These are phyloP conservation scores for Chymomyza procnemis DNA, from an alignment of 2,888 invertebrate species.

Conservation along the genomic window DNA sequence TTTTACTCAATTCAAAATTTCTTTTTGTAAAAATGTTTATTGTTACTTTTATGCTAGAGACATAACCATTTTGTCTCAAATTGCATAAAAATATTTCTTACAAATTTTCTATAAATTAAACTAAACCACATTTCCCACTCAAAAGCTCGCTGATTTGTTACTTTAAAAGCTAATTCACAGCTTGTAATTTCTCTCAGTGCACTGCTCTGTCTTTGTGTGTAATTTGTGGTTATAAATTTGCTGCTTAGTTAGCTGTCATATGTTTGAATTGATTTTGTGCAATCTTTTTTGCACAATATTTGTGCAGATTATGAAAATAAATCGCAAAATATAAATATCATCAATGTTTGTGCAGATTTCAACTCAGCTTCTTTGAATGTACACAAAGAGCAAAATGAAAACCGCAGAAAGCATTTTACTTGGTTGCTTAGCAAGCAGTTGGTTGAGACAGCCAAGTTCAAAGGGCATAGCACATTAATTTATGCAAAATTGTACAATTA, in stretches of 20 bases:
- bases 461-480: conserved; percentile 38
- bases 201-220: neutral
- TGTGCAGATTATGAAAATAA: neutral
- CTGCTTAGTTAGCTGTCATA: neutral
- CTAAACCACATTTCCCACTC: too few species aligned
- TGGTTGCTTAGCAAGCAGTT: neutral
- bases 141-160: too few species aligned
- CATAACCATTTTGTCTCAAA: too few species aligned
- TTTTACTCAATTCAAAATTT: too few species aligned
- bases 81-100: too few species aligned
- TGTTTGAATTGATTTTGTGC: neutral
- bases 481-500: conserved; percentile 72
- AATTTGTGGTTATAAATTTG: neutral
- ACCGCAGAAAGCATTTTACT: neutral
- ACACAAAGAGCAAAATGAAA: conserved; percentile 1
- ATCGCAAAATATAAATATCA: neutral
- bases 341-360: neutral
- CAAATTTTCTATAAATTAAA: too few species aligned
- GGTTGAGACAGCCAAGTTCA: neutral
- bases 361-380: neutral
- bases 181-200: neutral
- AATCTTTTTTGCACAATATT: neutral
- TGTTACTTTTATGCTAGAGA: too few species aligned
- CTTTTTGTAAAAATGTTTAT: too few species aligned
- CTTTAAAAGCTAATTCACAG: too few species aligned